Evolutionary conservation across 2,113 vertebrate genomes (phyloP), one percentile per base, ranked within the genome.

Genomic region (Xenus cinereus): DNA sequence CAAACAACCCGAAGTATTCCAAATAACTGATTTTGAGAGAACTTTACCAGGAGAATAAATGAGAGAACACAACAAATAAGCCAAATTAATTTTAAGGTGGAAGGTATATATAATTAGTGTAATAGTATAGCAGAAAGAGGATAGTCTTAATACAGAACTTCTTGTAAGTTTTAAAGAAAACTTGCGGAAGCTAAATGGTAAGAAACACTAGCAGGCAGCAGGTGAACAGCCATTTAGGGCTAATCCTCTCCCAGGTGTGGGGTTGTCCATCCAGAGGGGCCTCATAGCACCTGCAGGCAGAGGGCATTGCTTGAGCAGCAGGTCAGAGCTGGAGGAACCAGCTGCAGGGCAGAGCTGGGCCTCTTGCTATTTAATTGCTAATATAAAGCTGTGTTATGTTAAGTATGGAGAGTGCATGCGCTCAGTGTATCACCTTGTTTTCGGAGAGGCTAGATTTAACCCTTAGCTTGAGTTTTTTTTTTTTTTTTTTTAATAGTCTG

Each of bases 251-350:
- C 48, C 64, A 41, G 59, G 21, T 6, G 32, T 32, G 4, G 3
- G 41, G 53, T 12, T 54, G n/a, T 62, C 15, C n/a, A 35, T 35
- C 14, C 7, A 0, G 9, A 35, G 2, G 3, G 12, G 3, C 9
- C 10, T 80, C 43, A 8, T 20, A 41, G 37, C 11, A 37, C 20
- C 57, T 41, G 4, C 1, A 7, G 72, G 45, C 35, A 90, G 46
- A 86, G 72, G 18, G 28, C 33, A 51, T 35, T 10, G 33, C 62
- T 82, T 12, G 32, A 74, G 53, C 75, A 72, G 37, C 39, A 76
- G 63, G 63, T 64, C 43, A 26, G 75, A 23, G 62, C 20, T 15
- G 26, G 56, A 75, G 28, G 37, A 71, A 6, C 20, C 11, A 41
- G 24, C n/a, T 84, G 15, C 64, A 50, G 39, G 67, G n/a, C 32